Base-by-base conservation (phyloP, 2,797 vertebrate species). In the Enteromius mattozi region DNA sequence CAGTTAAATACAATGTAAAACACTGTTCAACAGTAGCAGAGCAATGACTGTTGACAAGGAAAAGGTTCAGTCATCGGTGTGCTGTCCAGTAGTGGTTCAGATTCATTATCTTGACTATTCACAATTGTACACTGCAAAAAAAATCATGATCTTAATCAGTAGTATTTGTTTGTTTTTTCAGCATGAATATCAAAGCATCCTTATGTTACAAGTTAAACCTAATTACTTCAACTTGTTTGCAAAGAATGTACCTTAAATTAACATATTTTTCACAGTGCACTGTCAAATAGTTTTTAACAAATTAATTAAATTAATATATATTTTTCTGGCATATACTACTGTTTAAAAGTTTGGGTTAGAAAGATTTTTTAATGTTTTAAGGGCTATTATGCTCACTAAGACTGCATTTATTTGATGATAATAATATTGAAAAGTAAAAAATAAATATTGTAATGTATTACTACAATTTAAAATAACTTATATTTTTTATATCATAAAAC, bases 61-160 rank as follows among this genome's bases (percentile, higher is more conserved):
- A 93, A 91, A 92, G 90, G 92, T 94, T 95, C 35, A 27, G 37
- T 82, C 93, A 91, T 40, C 17, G 27, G 65, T 3, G 78, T 40
- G 27, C 66, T 42, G 45, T 56, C 68, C 59, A 81, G 47, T 40
- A 71, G 56, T 72, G 81, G 89, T 51, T 84, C 88, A 75, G 70
- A 71, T 37, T 86, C 87, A 83, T 71, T 76, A 88, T 65, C 27
- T 37, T 49, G 2, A 45, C 19, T 6, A 12, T 61, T 77, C n/a
- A 61, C 42, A 61, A 61, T 3, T 42, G 14, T 61, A 56, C 33
- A 61, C 24, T 42, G 2, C 14, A 40, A 21, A 75, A 19, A 3
- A 75, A 54, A 54, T 13, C 27, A 24, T 9, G 7, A 42, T 59
- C 37, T 78, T 78, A 61, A 56, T 78, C 54, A 30, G 37, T 61